These are phyloP conservation scores for Hyperoplus immaculatus DNA, from an alignment of 2,797 vertebrate genomes.

Conservation along the genomic window DNA sequence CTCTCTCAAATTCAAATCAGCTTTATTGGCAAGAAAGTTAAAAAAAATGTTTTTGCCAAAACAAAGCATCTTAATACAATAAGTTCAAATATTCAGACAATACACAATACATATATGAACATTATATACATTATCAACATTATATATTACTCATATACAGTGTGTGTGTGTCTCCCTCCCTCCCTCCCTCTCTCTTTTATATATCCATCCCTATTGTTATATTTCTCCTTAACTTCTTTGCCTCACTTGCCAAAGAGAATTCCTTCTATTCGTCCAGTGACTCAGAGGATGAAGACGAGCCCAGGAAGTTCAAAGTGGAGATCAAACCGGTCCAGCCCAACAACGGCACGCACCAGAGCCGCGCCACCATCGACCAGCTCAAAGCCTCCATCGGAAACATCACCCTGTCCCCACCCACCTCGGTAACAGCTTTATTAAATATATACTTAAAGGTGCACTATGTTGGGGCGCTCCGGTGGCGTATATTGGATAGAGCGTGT, in stretches of 20 bases:
- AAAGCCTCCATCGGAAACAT: constrained; percentile 97
- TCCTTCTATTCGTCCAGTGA: constrained; percentile 97
- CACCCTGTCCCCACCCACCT: constrained; percentile 91
- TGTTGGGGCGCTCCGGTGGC: too few species aligned
- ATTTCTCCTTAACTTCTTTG: constrained; percentile 67
- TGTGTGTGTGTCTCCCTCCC: too few species aligned
- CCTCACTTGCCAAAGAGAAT: constrained; percentile 97
- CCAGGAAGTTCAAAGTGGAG: constrained; percentile 94
- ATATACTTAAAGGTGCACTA: too few species aligned
- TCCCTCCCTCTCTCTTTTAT: neutral
- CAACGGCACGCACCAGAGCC: constrained; percentile 89
- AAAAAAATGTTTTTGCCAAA: too few species aligned
- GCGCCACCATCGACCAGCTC: constrained; percentile 94
- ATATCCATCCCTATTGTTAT: neutral
- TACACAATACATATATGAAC: too few species aligned
- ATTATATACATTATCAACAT: too few species aligned
- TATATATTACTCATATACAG: too few species aligned
- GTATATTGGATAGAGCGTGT: too few species aligned
- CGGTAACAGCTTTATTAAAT: constrained; percentile 79
- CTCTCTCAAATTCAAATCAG: too few species aligned
- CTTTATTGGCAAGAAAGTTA: too few species aligned
- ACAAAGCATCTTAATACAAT: too few species aligned
- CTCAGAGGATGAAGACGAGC: constrained; percentile 96
- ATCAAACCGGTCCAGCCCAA: constrained; percentile 95
- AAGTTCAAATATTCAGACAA: too few species aligned